A percentile compares a stretch with the other conserved stretches of the same genome.
These are phyloP conservation scores for Synanthedon tipuliformis DNA, from an alignment of 2,888 invertebrate genomes.

Conservation along the genomic window DNA sequence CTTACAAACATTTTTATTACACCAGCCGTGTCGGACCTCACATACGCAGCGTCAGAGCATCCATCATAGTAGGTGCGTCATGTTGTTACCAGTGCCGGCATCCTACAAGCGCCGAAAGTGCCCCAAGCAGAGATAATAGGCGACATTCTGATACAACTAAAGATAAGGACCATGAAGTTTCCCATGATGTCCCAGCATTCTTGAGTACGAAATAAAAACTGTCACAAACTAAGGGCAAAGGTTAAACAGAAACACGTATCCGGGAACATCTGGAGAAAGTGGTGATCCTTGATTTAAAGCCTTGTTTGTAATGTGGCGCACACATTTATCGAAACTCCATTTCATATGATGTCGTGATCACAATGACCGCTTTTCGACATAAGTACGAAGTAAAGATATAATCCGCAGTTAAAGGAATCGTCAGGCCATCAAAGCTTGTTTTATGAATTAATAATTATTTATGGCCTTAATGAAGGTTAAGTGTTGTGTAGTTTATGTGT, in stretches of 20 bases:
- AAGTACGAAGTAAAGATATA: slow-evolving; percentile 21
- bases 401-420: slow-evolving; percentile 11
- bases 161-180: slow-evolving; percentile 57
- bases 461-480: slow-evolving; percentile 13
- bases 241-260: slow-evolving; percentile 37
- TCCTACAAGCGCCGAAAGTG: slow-evolving; percentile 60
- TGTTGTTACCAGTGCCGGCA: slow-evolving; percentile 44
- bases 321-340: background rate
- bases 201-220: slow-evolving; percentile 21
- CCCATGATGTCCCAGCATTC: slow-evolving; percentile 53
- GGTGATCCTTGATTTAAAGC: background rate
- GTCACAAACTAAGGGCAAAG: slow-evolving; percentile 30
- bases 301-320: background rate
- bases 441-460: slow-evolving; percentile 11
- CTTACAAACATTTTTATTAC: slow-evolving; percentile 14
- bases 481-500: slow-evolving; percentile 15
- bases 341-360: background rate
- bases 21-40: slow-evolving; percentile 35
- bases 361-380: background rate
- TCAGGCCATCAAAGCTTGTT: slow-evolving; percentile 25
- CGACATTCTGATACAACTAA: slow-evolving; percentile 64
- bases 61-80: slow-evolving; percentile 60
- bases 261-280: background rate
- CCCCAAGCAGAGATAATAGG: slow-evolving; percentile 62
- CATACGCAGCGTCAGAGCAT: slow-evolving; percentile 44